These are phyloP conservation scores for Diplogasteroides magnus DNA, from an alignment of 1,140 invertebrate species.

Conservation along the genomic window DNA sequence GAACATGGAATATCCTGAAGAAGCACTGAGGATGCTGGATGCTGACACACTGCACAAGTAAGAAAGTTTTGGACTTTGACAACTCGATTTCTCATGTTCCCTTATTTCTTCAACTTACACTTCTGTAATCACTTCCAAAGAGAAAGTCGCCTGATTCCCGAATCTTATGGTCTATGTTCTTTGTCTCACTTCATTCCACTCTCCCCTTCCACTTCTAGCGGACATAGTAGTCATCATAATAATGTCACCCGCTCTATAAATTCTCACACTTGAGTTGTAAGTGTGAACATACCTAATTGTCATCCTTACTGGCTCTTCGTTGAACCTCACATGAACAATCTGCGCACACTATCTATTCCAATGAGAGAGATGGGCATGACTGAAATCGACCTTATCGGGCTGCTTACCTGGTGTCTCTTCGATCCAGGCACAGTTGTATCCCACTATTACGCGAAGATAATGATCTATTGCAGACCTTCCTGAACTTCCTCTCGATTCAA, in stretches of 20 bases:
- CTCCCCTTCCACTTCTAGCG: too few species aligned
- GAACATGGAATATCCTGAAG: not conserved
- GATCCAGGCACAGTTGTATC: not conserved
- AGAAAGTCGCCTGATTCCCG: too few species aligned
- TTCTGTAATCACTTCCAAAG: not conserved
- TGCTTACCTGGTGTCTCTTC: not conserved
- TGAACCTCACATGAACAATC: not conserved
- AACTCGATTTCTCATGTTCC: too few species aligned
- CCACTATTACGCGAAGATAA: too few species aligned
- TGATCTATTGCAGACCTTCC: too few species aligned
- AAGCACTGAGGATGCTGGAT: not conserved
- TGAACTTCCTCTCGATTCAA: not conserved
- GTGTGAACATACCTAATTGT: too few species aligned
- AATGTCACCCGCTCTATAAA: too few species aligned
- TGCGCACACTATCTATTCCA: not conserved
- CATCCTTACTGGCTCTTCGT: not conserved
- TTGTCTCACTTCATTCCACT: too few species aligned
- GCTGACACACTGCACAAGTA: not conserved
- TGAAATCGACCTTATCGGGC: not conserved
- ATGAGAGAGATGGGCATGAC: not conserved
- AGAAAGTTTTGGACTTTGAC: too few species aligned
- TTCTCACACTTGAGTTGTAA: too few species aligned
- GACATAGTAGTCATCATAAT: too few species aligned
- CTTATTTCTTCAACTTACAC: not conserved
- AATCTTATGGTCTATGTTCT: too few species aligned